phyloP scores from a whole-genome alignment of 2,797 vertebrate genomes.

The Morelia viridis region DNA sequence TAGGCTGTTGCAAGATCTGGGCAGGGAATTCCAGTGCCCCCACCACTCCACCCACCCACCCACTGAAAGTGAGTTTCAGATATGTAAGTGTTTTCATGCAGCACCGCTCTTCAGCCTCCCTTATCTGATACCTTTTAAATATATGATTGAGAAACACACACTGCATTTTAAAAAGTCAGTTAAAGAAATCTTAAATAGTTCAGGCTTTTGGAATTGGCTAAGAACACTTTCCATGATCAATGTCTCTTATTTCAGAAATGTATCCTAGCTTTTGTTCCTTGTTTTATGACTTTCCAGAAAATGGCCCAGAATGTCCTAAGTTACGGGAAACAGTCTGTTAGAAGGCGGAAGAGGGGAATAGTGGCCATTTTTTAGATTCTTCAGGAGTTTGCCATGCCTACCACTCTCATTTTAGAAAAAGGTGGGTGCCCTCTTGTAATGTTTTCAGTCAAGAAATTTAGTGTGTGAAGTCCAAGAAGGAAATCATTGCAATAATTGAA shows the following conservation, averaged over 20 bases:
- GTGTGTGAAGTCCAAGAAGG: background rate
- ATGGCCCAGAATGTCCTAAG: background rate
- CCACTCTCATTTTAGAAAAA: background rate
- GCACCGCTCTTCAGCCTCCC: background rate
- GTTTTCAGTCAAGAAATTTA: background rate
- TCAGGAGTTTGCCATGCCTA: background rate
- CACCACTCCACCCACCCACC: too few relatives aligned
- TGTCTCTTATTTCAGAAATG: background rate
- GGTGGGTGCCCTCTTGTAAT: background rate
- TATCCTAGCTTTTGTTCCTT: background rate
- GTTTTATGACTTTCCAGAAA: background rate
- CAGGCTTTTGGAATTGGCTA: background rate
- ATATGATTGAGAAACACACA: background rate
- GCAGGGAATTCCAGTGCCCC: background rate
- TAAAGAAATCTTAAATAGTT: background rate
- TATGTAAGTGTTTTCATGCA: background rate
- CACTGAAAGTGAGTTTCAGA: background rate
- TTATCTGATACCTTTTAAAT: background rate
- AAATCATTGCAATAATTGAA: background rate
- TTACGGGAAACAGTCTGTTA: background rate
- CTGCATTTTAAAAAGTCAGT: background rate
- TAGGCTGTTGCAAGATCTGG: background rate
- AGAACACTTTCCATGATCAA: background rate
- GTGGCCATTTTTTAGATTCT: background rate
- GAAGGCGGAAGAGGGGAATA: background rate